Evolutionary conservation across 1,140 invertebrate species (phyloP).

Genomic region (Zaprionus inermis): DNA sequence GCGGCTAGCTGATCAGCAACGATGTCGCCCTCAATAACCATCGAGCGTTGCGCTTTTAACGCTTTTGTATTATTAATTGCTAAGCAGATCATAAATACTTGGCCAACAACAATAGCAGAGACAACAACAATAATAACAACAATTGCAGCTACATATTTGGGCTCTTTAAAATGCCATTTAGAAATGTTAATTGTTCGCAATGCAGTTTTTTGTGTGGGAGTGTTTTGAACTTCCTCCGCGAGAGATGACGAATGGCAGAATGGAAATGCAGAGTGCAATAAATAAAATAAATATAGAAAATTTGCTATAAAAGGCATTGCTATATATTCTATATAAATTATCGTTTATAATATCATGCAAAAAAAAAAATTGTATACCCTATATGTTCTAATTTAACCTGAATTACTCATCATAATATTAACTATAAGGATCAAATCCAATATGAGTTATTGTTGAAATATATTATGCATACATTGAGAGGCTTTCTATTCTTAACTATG

Average conservation of each 20-base stretch:
- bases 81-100: conserved; percentile 62
- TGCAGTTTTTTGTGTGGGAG: conserved; percentile 17
- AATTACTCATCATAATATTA: no score
- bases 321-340: neutral
- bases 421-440: no score
- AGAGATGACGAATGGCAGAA: neutral
- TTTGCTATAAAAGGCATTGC: neutral
- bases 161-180: conserved; percentile 60
- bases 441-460: no score
- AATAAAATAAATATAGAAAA: neutral
- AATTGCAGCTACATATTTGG: conserved; percentile 51
- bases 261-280: neutral
- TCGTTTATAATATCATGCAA: neutral
- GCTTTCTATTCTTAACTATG: no score
- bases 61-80: conserved; percentile 73
- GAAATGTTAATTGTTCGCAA: conserved; percentile 65
- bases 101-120: conserved; percentile 17
- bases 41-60: conserved; percentile 70
- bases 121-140: conserved; percentile 21
- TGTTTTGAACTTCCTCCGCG: conserved; percentile 2
- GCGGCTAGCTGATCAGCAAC: conserved; percentile 16
- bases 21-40: conserved; percentile 74
- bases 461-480: no score
- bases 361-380: no score
- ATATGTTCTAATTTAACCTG: no score